Conservation (phyloP, 2,113 vertebrate genomes). For the Anolis sagrei region DNA sequence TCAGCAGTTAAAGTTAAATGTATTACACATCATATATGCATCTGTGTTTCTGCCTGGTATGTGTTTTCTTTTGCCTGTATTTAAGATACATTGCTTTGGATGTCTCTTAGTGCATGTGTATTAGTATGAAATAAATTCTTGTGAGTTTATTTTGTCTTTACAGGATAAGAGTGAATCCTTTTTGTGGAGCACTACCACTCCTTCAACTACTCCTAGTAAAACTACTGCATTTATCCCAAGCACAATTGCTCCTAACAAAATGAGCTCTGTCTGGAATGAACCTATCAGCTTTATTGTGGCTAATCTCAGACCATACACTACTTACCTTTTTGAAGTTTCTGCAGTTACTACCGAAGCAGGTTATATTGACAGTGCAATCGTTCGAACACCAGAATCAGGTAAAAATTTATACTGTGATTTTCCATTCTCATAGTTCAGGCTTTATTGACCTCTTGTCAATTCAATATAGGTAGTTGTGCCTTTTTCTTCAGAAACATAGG, state of each 20-base stretch:
- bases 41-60: not conserved
- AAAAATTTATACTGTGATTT: not conserved
- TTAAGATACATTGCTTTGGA: not conserved
- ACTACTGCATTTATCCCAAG: conserved; percentile 72
- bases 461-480: conserved; percentile 4
- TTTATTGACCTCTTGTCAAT: not conserved
- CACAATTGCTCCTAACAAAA: conserved; percentile 73
- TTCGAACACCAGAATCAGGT: conserved; percentile 96
- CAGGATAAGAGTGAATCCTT: conserved; percentile 94
- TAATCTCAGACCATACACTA: conserved; percentile 89
- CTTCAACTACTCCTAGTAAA: conserved; percentile 75
- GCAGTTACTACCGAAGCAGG: conserved; percentile 94
- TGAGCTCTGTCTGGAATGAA: conserved; percentile 87
- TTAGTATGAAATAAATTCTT: not conserved
- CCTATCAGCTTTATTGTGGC: conserved; percentile 90
- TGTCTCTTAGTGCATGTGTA: not conserved
- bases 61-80: not conserved
- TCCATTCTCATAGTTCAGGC: not conserved
- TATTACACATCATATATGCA: not conserved
- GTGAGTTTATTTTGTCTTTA: conserved; percentile 29
- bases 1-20: not conserved
- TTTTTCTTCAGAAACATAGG: not conserved
- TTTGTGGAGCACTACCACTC: conserved; percentile 89
- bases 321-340: conserved; percentile 97
- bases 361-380: conserved; percentile 92